Percentiles rank a stretch among this genome's conserved stretches.
These are phyloP conservation scores for Himalopsyche phryganea DNA, from an alignment of 1,140 invertebrate species.

Conservation along the genomic window DNA sequence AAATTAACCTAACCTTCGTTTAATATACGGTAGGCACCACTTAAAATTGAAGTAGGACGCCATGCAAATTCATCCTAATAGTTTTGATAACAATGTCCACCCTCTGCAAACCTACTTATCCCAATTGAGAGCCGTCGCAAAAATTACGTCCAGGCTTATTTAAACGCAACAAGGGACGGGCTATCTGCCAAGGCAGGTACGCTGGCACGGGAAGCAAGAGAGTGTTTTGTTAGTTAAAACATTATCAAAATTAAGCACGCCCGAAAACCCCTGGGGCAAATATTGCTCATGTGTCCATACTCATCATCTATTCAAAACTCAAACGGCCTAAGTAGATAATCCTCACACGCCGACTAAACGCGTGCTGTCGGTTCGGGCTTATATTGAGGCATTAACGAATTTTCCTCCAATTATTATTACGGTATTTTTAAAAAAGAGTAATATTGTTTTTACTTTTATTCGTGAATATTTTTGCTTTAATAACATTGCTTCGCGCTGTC, in stretches of 20 bases:
- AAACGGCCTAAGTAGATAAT: conserved; percentile 32
- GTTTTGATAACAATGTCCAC: no score
- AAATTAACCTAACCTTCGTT: no score
- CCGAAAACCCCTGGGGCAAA: conserved; percentile 23
- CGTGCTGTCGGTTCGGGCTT: not conserved
- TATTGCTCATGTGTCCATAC: conserved; percentile 31
- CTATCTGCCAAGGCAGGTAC: not conserved
- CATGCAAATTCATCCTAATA: no score
- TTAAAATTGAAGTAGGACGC: no score
- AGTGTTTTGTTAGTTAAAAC: conserved; percentile 30
- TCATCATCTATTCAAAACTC: conserved; percentile 34
- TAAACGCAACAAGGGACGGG: not conserved
- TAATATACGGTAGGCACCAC: no score
- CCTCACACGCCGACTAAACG: conserved; percentile 11
- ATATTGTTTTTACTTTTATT: no score
- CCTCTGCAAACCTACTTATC: no score
- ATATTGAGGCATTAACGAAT: no score
- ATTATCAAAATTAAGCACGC: conserved; percentile 31
- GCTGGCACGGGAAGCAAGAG: not conserved
- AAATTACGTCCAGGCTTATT: conserved; percentile 2
- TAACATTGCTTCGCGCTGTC: no score
- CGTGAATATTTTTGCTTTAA: no score
- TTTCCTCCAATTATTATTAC: no score
- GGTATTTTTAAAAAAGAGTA: no score
- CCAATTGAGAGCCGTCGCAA: not conserved